phyloP scores from a whole-genome alignment of 2,113 vertebrate species.

The Naja naja region DNA sequence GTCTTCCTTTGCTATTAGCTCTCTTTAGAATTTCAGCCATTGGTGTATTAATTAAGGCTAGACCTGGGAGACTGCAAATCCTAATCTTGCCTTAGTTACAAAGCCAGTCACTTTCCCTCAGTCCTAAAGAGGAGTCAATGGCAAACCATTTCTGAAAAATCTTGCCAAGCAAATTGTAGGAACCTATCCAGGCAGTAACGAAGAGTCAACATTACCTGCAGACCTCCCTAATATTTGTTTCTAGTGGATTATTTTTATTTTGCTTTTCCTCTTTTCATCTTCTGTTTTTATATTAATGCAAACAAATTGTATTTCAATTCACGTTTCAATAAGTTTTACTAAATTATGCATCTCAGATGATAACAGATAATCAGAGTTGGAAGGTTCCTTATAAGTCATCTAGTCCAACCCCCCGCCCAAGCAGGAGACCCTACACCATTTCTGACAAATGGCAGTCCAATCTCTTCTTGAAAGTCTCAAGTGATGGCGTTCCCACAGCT shows the following conservation, averaged over 20 bases:
- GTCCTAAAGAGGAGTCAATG: neutral
- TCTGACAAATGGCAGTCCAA: no score
- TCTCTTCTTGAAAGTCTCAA: no score
- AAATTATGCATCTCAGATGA: neutral
- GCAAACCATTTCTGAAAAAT: neutral
- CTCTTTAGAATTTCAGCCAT: neutral
- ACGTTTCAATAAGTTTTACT: neutral
- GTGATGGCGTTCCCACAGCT: no score
- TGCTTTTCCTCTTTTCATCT: neutral
- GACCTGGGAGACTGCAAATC: neutral
- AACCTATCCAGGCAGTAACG: neutral
- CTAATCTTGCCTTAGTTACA: neutral
- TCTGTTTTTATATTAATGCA: neutral
- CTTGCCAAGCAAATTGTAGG: neutral
- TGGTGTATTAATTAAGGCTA: neutral
- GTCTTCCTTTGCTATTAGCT: neutral
- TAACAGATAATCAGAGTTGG: no score
- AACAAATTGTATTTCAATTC: neutral
- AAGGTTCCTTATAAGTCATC: no score
- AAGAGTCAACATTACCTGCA: neutral
- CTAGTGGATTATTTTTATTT: neutral
- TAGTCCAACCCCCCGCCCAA: no score
- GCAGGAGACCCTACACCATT: no score
- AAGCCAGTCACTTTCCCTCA: neutral
- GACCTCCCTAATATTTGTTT: neutral